These are phyloP conservation scores for Saccostrea glomerata DNA, from an alignment of 1,140 invertebrate species.

Conservation along the genomic window DNA sequence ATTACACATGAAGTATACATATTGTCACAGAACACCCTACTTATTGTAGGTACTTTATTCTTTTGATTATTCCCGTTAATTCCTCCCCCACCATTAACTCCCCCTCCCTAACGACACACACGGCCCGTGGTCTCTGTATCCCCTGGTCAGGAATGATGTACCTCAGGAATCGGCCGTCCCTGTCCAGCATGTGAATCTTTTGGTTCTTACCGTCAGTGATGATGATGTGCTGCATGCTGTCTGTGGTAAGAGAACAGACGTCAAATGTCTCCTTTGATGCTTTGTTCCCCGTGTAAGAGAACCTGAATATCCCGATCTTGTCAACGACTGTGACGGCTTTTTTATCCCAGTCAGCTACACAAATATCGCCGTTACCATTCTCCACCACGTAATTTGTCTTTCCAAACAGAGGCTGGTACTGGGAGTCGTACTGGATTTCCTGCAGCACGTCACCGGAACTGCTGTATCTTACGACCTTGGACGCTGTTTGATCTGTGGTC, in stretches of 20 bases:
- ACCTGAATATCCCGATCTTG: not conserved
- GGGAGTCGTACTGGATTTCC: constrained; percentile 9
- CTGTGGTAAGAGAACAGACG: not conserved
- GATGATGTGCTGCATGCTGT: not conserved
- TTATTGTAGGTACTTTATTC: not conserved
- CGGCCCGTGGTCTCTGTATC: not conserved
- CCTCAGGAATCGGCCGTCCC: not conserved
- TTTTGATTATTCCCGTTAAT: not conserved
- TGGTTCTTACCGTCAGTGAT: not conserved
- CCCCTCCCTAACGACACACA: not conserved
- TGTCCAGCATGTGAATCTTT: constrained; percentile 4
- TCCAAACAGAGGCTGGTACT: not conserved
- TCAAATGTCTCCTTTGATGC: not conserved
- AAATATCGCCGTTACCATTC: not conserved
- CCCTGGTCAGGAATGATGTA: not conserved
- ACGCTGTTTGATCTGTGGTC: not conserved
- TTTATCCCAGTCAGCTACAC: not conserved
- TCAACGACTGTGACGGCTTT: not conserved
- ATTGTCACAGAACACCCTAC: not conserved
- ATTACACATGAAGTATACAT: too few species aligned
- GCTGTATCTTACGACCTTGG: not conserved
- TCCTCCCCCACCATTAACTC: not conserved
- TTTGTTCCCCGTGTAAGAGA: not conserved
- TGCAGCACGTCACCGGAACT: not conserved
- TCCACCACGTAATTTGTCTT: not conserved